Base-by-base conservation (phyloP, 2,888 invertebrate species). In the Acanthosepion pharaonis region DNA sequence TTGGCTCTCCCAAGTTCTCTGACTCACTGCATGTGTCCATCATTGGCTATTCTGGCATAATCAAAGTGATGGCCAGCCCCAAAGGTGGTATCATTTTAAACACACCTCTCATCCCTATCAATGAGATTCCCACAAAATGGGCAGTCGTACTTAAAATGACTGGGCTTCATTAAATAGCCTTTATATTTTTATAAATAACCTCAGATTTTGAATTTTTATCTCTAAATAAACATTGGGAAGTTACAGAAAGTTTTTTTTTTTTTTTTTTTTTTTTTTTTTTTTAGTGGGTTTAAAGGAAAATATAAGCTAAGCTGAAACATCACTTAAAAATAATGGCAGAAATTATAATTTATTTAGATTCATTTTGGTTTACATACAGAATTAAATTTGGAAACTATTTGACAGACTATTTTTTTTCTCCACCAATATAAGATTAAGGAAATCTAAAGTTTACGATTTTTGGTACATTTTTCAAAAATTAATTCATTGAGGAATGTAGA, bases 21-120 rank as follows among this genome's bases (percentile, higher is more conserved):
- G 95, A 96, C 2, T 95, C 96, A 9, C 97, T 97, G 3, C 96
- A 96, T 91, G 97, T 98, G 49, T 96, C 96, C 18, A 95, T 98
- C 95, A 97, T 98, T 51, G 98, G 98, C 20, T 97, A 96, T 94
- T 51, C 64, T 3, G 94, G 95, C n/a, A 93, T 49, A 18, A 51
- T 93, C 6, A n/a, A n/a, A 53, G 53, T 93, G 15, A 53, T n/a
- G 53, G 93, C 28, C 11, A 51, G 18, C 18, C 53, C 94, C 5
- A 42, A 91, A 8, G 92, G 95, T 49, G 97, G 97, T 15, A 96
- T 97, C 20, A 94, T 94, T 15, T 94, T 97, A 28, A 94, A 95
- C 28, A 95, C 97, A n/a, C 96, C 96, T 9, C 55, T 94, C n/a
- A 95, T 97, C 51, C 95, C 95, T 0, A 95, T 96, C 93, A 95